Base-by-base conservation (phyloP, 2,797 vertebrate species). In the Arnoldichthys spilopterus region DNA sequence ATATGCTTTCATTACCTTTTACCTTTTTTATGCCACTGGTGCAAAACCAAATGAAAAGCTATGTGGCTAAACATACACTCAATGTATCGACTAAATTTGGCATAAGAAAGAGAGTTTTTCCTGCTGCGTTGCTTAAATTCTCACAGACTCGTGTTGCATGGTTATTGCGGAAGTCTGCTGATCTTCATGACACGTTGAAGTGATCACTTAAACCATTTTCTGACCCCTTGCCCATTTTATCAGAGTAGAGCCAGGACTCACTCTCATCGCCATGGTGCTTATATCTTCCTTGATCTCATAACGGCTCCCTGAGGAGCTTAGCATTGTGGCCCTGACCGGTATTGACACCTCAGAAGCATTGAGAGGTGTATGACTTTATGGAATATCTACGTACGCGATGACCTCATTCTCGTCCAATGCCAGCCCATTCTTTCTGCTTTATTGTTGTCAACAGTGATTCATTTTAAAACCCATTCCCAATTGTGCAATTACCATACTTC, bases 361-460 rank as follows among this genome's bases (percentile, higher is more conserved):
- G 68, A 69, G 78, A 78, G 47, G 61, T 56, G 64, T 72, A 18
- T 47, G 40, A 56, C 77, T 82, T 80, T 83, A 85, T 82, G 56
- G 62, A 80, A 79, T 61, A 81, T 81, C 62, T 30, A 63, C 54
- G 47, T 73, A 77, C 66, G 45, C 34, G 34, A 74, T 81, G 77
- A 82, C 77, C 85, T 81, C 76, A 64, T 63, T 82, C 81, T 77
- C 66, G 13, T 64, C 49, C 56, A 47, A 43, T n/a, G 56, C 47
- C 76, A 61, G 28, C 40, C 68, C 8, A 28, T 54, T 71, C 76
- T 13, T 74, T 71, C 78, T 72, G 62, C 53, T 83, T 79, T 72
- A 81, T 78, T 82, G 83, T 79, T 84, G 80, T 84, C 83, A 74
- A 73, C 59, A 26, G 76, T 75, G 74, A 86, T 85, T 88, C 72